A percentile compares a stretch with the other conserved stretches of the same genome.
These are phyloP conservation scores for Thamnophis elegans DNA, from an alignment of 2,797 vertebrate species.

Conservation along the genomic window DNA sequence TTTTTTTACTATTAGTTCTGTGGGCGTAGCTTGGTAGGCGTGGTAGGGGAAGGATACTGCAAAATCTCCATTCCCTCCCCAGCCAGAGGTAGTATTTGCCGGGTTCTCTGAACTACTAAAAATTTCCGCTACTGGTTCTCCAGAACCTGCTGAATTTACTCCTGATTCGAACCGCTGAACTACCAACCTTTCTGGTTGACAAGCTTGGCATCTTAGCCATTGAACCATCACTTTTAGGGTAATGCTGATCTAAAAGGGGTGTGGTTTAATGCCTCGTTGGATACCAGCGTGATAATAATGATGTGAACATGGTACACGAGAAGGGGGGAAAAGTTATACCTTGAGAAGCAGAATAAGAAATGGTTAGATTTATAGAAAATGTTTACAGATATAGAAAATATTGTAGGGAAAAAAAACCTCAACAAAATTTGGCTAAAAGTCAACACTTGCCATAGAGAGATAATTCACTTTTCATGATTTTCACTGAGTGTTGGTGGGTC, in stretches of 20 bases:
- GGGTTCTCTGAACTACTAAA: no score
- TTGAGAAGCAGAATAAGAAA: background rate
- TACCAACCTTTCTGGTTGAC: no score
- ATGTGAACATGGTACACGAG: background rate
- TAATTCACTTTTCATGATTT: constrained; percentile 51
- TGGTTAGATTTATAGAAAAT: background rate
- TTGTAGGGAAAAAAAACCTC: background rate
- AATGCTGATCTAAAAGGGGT: background rate
- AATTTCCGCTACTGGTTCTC: no score
- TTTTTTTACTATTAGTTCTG: no score
- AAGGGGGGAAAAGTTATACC: background rate
- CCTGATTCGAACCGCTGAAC: no score
- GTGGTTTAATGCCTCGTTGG: background rate
- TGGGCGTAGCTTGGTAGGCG: no score
- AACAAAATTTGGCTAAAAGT: constrained; percentile 31
- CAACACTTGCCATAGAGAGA: constrained; percentile 23
- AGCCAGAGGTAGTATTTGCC: no score
- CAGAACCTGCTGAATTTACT: no score
- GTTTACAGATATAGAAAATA: background rate
- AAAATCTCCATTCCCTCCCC: no score
- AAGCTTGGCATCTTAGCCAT: no score
- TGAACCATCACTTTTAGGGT: background rate
- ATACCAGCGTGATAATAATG: background rate
- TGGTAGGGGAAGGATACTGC: no score
- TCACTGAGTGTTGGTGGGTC: constrained; percentile 14